phyloP scores from a whole-genome alignment of 2,797 vertebrate species.

The Pachyuromys duprasi region DNA sequence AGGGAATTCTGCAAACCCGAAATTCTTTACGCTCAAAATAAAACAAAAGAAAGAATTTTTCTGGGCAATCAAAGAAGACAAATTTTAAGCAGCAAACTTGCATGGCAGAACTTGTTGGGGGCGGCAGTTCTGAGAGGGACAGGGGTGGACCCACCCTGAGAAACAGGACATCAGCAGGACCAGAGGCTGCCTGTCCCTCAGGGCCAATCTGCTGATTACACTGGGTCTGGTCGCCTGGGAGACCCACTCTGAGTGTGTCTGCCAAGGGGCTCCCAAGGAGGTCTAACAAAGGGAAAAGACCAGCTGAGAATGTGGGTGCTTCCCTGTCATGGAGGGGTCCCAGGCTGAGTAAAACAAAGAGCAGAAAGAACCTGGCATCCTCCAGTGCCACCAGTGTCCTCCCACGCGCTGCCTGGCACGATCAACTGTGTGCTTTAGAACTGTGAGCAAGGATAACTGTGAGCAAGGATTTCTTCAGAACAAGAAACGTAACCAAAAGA shows the following conservation, averaged over 20 bases:
- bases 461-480: neutral
- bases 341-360: neutral
- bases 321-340: too few species aligned
- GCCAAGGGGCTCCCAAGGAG: neutral
- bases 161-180: neutral
- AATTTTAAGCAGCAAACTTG: constrained; percentile 5
- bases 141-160: neutral
- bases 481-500: neutral
- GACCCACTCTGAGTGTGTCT: neutral
- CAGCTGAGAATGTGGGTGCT: neutral
- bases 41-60: constrained; percentile 14
- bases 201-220: neutral
- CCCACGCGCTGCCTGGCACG: neutral
- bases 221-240: neutral
- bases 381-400: too few species aligned
- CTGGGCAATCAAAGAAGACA: neutral
- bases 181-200: too few species aligned
- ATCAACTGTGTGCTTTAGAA: neutral
- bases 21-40: constrained; percentile 26
- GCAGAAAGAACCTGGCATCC: neutral
- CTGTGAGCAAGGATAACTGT: neutral
- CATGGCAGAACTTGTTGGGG: neutral
- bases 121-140: neutral
- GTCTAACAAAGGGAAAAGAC: neutral
- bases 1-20: neutral